Base-by-base conservation (phyloP, 2,113 vertebrate genomes). In the Anser cygnoides region DNA sequence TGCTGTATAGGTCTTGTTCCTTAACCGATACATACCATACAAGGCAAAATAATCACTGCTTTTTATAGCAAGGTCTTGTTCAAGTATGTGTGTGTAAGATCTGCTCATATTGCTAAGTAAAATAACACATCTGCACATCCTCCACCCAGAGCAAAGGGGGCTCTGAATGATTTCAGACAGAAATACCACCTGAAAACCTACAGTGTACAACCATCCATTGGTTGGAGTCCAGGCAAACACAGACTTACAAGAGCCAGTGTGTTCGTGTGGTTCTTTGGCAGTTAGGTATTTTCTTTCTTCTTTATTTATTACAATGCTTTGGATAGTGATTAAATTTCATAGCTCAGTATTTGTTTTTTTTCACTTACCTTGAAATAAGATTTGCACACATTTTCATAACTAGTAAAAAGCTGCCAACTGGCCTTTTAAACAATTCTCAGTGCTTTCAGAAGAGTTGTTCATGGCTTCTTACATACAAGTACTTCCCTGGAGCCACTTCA, bases 311-410 rank as follows among this genome's bases (percentile, higher is more conserved):
- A 52, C 49, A 46, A 16, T 39, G 44, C 23, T 76, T 81, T 74
- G n/a, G 31, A 87, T 67, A 85, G 62, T 75, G 72, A 74, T 77
- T 73, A 77, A 59, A 80, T 90, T 67, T 88, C 71, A 78, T 70
- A 88, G 61, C 52, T 72, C 52, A 7, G 35, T 59, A 81, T 92
- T 93, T 71, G 13, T 0, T 2, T 70, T 95, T 77, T 91, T 57
- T 52, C 54, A 68, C 26, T 87, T 91, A 92, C 74, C 66, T 93
- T 92, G 66, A 87, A 95, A 84, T 49, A 83, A 81, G 77, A 87
- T 87, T 95, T 83, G 67, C 41, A 91, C 70, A 68, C 58, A 39
- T 87, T 85, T 95, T 94, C 95, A 74, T 82, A 91, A 81, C 62
- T 59, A 83, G 63, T 89, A 35, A 59, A 92, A 93, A 89, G 16